Base-by-base conservation (phyloP, 1,140 invertebrate genomes). In the Trichomalopsis sarcophagae region DNA sequence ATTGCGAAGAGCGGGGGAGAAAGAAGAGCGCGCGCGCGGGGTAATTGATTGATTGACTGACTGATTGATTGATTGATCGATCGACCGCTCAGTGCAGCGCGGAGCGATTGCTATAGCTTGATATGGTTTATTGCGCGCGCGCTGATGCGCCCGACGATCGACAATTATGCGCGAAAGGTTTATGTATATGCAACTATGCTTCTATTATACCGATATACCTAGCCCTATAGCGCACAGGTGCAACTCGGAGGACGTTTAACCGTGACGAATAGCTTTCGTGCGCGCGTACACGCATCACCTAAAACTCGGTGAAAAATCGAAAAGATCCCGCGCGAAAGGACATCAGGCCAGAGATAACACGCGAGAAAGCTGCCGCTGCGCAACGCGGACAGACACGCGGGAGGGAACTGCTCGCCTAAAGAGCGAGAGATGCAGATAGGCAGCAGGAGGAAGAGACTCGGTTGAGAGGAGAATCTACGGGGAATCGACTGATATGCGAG, bases 401-500 rank as follows among this genome's bases (percentile, higher is more conserved):
- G 50, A 55, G 50, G 27, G 76, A 50, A 23, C 44, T 78, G 76
- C 33, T 62, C 17, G 55, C 55, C 21, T 62, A 62, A n/a, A 62
- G 73, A 44, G 36, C 13, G 11, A 75, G 11, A 75, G 30, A 75
- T 75, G 73, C 73, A 75, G 73, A 75, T 75, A 75, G 36, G 14
- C n/a, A 33, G 7, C 33, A 1, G 27, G 73, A 30, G 73, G 36
- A 75, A 36, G 27, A 44, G 40, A 7, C 55, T 21, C 17, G 55
- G 55, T 62, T 62, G n/a, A 36, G 21, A 44, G 73, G 40, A 75
- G 75, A 77, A 77, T 77, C 75, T 77, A 36, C 78, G 62, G 44
- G 82, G 27, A 47, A 68, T 66, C 76, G 40, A 71, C 50, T 75
- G 82, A 68, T 68, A 66, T 75, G 50, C 86, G 44, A 87, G 83